A percentile compares a stretch with the other conserved stretches of the same genome.
Evolutionary conservation across 2,888 invertebrate species (phyloP).

Genomic region (Lasioglossum malachurum): DNA sequence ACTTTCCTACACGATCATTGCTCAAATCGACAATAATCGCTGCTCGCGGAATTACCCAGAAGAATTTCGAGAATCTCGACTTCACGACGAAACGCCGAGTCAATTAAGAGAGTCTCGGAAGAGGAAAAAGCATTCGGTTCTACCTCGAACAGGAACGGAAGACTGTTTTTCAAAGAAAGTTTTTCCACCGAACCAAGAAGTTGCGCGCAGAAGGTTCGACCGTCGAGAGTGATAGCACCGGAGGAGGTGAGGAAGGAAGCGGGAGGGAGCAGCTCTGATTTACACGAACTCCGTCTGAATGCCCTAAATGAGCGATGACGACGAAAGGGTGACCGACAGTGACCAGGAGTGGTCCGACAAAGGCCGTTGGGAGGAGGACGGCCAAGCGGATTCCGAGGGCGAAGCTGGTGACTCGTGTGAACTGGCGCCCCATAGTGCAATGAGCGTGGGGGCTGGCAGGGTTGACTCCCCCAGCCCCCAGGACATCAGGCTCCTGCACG

Average conservation of each 20-base stretch:
- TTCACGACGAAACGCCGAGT: neutral
- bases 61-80: neutral
- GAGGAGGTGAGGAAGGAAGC: neutral
- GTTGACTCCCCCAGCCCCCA: conserved; percentile 83
- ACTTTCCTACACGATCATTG: conserved; percentile 44
- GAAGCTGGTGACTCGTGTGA: conserved; percentile 75
- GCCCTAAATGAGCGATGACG: conserved; percentile 83
- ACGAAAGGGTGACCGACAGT: conserved; percentile 79
- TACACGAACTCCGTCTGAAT: conserved; percentile 64
- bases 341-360: conserved; percentile 74
- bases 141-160: neutral
- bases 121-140: neutral
- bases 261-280: conserved; percentile 29
- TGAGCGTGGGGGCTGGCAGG: conserved; percentile 83
- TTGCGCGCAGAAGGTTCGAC: neutral
- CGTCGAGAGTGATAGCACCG: neutral
- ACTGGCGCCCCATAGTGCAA: conserved; percentile 83
- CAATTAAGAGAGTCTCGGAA: neutral
- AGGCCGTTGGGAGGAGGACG: conserved; percentile 70
- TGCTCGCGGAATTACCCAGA: neutral
- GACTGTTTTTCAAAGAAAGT: neutral
- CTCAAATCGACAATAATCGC: conserved; percentile 67
- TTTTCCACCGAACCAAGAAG: neutral
- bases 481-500: conserved; percentile 83
- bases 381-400: conserved; percentile 65